phyloP scores from a whole-genome alignment of 2,888 invertebrate species.

The Agrotis exclamationis region DNA sequence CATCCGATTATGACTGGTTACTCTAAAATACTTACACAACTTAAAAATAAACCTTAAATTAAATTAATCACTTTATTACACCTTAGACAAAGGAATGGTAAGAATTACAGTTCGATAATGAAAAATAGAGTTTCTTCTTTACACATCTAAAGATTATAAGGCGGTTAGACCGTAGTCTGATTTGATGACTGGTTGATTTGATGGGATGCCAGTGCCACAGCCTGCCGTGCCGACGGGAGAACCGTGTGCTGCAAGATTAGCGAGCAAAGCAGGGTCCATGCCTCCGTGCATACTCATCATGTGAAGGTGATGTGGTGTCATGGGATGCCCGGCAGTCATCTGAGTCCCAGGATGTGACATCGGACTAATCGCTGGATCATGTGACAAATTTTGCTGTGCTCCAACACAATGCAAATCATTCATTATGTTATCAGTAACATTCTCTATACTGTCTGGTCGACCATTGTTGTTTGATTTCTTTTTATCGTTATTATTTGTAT shows the following conservation, averaged over 20 bases:
- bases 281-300: conserved; percentile 88
- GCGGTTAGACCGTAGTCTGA: conserved; percentile 97
- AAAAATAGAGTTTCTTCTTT: conserved; percentile 88
- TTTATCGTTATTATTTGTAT: conserved; percentile 90
- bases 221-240: conserved; percentile 90
- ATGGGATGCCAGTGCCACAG: conserved; percentile 85
- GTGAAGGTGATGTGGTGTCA: conserved; percentile 89
- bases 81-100: conserved; percentile 89
- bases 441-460: conserved; percentile 92
- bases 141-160: conserved; percentile 89
- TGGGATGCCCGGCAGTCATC: conserved; percentile 90
- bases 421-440: conserved; percentile 92
- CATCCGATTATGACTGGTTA: conserved; percentile 88
- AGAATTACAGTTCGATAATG: conserved; percentile 84
- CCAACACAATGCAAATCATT: conserved; percentile 92
- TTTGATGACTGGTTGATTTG: conserved; percentile 93
- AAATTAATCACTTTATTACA: conserved; percentile 87
- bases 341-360: conserved; percentile 87
- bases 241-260: conserved; percentile 88
- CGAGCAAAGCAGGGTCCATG: conserved; percentile 89
- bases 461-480: conserved; percentile 90
- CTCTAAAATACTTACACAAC: conserved; percentile 86
- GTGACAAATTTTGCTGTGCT: conserved; percentile 87
- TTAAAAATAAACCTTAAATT: conserved; percentile 82
- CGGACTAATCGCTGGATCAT: conserved; percentile 89